These are phyloP conservation scores for Gymnocheta viridis DNA, from an alignment of 2,888 invertebrate genomes.

Conservation along the genomic window DNA sequence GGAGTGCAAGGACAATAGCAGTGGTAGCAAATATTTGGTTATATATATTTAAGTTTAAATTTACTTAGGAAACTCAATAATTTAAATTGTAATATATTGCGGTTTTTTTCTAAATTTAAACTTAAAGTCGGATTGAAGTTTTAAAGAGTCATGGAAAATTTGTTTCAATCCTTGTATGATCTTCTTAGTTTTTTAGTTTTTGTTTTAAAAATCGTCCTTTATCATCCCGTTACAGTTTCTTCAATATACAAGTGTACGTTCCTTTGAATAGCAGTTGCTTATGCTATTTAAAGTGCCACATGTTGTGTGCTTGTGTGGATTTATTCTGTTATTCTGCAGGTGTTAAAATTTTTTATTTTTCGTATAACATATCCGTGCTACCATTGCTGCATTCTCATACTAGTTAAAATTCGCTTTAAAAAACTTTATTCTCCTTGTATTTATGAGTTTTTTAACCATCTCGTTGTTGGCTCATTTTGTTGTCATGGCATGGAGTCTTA, in stretches of 20 bases:
- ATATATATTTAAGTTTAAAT: not conserved
- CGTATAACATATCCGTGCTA: not conserved
- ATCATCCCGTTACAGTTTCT: constrained; percentile 27
- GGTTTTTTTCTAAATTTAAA: not conserved
- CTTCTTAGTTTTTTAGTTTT: not conserved
- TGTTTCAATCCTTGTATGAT: constrained; percentile 5
- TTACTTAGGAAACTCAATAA: not conserved
- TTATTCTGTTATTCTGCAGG: constrained; percentile 64
- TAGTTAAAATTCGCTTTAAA: not conserved
- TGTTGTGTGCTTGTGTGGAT: constrained; percentile 50
- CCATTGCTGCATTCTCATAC: not conserved
- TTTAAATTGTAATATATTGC: not conserved
- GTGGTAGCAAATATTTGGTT: not conserved
- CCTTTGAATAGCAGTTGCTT: constrained; percentile 5
- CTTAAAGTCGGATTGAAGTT: not conserved
- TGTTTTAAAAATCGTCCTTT: constrained; percentile 11
- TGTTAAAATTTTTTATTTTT: constrained; percentile 66
- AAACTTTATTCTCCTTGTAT: constrained; percentile 46
- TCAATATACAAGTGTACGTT: not conserved
- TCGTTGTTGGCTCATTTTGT: constrained; percentile 58
- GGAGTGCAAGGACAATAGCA: not conserved
- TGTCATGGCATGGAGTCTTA: constrained; percentile 24
- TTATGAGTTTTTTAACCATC: constrained; percentile 72
- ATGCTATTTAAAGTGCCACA: constrained; percentile 10
- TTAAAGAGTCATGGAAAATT: not conserved